A percentile compares a stretch with the other conserved stretches of the same genome.
Evolutionary conservation across 2,888 invertebrate genomes (phyloP).

Genomic region (Melikaiella ostensackeni): DNA sequence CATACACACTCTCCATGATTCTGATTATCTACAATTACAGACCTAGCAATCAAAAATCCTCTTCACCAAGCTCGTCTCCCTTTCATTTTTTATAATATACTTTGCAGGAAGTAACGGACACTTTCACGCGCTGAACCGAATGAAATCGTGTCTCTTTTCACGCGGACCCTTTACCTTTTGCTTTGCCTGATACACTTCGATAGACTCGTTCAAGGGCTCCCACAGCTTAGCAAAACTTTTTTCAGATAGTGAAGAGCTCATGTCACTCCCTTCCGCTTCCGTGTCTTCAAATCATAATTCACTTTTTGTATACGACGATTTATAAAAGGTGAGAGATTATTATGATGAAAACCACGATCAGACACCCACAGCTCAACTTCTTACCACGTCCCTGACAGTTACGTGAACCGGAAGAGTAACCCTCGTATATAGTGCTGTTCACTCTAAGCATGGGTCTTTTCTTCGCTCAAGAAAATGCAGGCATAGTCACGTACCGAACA

Average conservation of each 20-base stretch:
- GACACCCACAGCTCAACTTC: slow-evolving; percentile 31
- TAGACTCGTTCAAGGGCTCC: not conserved
- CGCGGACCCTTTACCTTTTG: slow-evolving; percentile 11
- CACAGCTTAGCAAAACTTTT: not conserved
- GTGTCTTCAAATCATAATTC: slow-evolving; percentile 20
- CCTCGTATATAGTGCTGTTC: slow-evolving; percentile 20
- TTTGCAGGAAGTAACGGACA: slow-evolving; percentile 26
- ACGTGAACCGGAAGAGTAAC: slow-evolving; percentile 40
- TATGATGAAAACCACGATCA: not conserved
- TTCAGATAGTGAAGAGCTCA: slow-evolving; percentile 5
- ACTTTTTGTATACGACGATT: not conserved
- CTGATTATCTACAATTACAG: slow-evolving; percentile 4
- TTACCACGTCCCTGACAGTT: slow-evolving; percentile 38
- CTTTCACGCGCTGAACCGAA: slow-evolving; percentile 15
- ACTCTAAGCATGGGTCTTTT: slow-evolving; percentile 34
- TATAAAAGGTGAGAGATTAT: slow-evolving; percentile 25
- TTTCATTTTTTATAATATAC: slow-evolving; percentile 22
- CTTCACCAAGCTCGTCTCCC: not conserved
- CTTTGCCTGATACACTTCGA: slow-evolving; percentile 21
- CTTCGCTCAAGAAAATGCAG: slow-evolving; percentile 35
- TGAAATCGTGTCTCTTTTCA: slow-evolving; percentile 25
- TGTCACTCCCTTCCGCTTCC: slow-evolving; percentile 28
- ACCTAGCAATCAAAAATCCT: not conserved
- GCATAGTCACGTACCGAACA: slow-evolving; percentile 38
- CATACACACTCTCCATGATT: not conserved